Conservation (phyloP, 2,888 invertebrate species). For the Tyria jacobaeae region DNA sequence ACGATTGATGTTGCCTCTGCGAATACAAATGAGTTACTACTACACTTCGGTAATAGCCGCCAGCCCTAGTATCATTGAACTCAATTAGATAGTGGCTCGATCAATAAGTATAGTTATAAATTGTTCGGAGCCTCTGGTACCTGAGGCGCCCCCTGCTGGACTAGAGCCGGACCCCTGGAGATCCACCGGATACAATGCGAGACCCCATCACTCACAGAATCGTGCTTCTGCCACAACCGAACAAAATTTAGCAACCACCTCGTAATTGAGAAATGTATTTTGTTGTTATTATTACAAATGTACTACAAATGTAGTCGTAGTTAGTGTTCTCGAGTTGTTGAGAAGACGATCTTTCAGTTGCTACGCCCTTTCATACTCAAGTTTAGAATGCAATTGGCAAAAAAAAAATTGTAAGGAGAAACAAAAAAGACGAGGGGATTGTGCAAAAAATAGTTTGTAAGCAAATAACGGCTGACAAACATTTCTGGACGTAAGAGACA, state of each 20-base stretch:
- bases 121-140: conserved; percentile 12
- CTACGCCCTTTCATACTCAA: no score
- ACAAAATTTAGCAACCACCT: neutral
- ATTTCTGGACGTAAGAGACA: neutral
- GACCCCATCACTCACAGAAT: conserved; percentile 29
- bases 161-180: conserved; percentile 28
- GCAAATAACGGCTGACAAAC: no score
- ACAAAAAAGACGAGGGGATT: no score
- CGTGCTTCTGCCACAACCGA: conserved; percentile 9
- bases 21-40: neutral
- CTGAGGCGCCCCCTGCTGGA: conserved; percentile 9
- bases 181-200: conserved; percentile 19
- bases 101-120: conserved; percentile 43
- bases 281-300: neutral
- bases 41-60: neutral
- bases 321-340: no score
- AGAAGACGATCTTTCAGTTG: no score
- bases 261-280: conserved; percentile 3
- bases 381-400: no score
- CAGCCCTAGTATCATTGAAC: conserved; percentile 28
- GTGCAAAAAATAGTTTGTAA: no score
- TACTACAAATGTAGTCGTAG: no score
- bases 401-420: no score
- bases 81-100: conserved; percentile 36
- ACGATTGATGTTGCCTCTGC: neutral